Percentiles rank a stretch among this genome's conserved stretches.
phyloP scores from a whole-genome alignment of 64 coral and sea anemone genomes.

The Pocillopora damicornis region DNA sequence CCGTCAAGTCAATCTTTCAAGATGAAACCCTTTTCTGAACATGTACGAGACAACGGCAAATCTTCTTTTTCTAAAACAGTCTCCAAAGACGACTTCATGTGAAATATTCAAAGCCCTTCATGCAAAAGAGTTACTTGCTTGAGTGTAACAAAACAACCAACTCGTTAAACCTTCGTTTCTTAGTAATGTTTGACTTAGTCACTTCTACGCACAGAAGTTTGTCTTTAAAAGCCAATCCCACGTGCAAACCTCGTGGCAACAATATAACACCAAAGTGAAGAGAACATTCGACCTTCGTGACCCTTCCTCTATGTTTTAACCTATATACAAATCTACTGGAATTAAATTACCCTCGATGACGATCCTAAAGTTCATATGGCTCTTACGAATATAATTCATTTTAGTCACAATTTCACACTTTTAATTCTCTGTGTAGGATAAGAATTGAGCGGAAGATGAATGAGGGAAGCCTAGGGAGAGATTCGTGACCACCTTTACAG shows the following conservation, averaged over 20 bases:
- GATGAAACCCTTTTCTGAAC: neutral
- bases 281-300: neutral
- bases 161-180: neutral
- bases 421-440: neutral
- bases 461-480: no score
- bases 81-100: neutral
- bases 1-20: neutral
- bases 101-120: neutral
- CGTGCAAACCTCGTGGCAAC: constrained; percentile 18
- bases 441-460: neutral
- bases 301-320: neutral
- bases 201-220: constrained; percentile 22
- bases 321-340: constrained; percentile 31
- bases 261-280: neutral
- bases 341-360: neutral
- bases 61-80: neutral
- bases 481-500: neutral
- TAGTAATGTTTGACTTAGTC: neutral
- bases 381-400: neutral
- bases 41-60: neutral
- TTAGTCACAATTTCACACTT: constrained; percentile 22
- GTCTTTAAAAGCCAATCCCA: constrained; percentile 20
- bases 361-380: neutral
- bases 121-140: neutral
- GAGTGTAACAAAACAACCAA: no score